Evolutionary conservation across 1,140 invertebrate genomes (phyloP).

Genomic region (Tribolium madens): DNA sequence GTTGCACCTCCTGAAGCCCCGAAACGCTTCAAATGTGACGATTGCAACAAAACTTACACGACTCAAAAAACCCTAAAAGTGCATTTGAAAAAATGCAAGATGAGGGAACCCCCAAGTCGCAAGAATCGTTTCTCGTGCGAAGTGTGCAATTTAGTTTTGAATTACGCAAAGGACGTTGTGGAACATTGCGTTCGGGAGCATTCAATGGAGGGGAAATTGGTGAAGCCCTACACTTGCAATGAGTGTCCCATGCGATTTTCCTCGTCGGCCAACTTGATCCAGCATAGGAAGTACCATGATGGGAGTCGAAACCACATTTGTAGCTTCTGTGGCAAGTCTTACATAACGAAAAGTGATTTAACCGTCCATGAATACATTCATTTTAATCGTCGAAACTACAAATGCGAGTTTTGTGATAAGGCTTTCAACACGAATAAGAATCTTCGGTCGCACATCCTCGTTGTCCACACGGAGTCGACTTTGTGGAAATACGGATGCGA

Average conservation of each 20-base stretch:
- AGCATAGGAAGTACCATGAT: slow-evolving; percentile 57
- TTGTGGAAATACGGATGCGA: slow-evolving; percentile 59
- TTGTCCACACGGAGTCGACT: slow-evolving; percentile 58
- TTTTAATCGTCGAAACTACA: slow-evolving; percentile 76
- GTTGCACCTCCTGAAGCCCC: not conserved
- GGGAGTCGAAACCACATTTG: slow-evolving; percentile 62
- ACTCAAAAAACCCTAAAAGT: slow-evolving; percentile 27
- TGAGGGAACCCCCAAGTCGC: not conserved
- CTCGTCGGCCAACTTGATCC: slow-evolving; percentile 52
- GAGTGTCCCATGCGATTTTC: slow-evolving; percentile 53
- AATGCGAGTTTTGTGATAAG: slow-evolving; percentile 75
- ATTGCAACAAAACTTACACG: slow-evolving; percentile 15
- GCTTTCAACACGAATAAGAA: slow-evolving; percentile 66
- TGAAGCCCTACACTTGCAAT: slow-evolving; percentile 55
- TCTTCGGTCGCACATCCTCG: slow-evolving; percentile 54
- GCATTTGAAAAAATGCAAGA: slow-evolving; percentile 31
- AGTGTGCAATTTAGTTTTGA: slow-evolving; percentile 49
- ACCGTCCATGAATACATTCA: slow-evolving; percentile 70
- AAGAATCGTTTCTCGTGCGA: slow-evolving; percentile 53
- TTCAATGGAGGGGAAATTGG: slow-evolving; percentile 47
- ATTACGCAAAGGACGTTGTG: slow-evolving; percentile 50
- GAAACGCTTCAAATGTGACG: not conserved
- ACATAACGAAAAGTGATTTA: slow-evolving; percentile 70
- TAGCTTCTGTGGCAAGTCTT: slow-evolving; percentile 71
- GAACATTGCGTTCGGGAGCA: slow-evolving; percentile 53